Base-by-base conservation (phyloP, 2,888 invertebrate genomes). In the Lysandra coridon region DNA sequence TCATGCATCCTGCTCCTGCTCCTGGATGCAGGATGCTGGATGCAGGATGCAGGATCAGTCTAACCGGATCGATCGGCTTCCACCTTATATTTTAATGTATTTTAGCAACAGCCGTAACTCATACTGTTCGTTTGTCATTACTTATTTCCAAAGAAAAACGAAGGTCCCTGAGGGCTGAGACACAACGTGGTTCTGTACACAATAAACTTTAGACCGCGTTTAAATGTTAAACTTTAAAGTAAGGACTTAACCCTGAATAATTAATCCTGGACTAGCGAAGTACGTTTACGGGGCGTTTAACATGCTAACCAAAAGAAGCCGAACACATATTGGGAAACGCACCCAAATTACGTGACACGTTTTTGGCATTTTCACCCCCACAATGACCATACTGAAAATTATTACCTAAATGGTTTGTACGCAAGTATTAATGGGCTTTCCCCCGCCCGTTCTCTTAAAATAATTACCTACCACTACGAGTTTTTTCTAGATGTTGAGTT, bases 271-370 rank as follows among this genome's bases (percentile, higher is more conserved):
- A 30, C 23, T 64, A 30, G 64, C 30, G 30, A 64, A 64, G 64
- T 23, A 7, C 60, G 60, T 62, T 62, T 23, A 62, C 62, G 23
- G 23, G 62, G 30, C 64, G 30, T 64, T 64, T 64, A 64, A 64
- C 64, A 10, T 64, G 64, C 64, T 30, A 64, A 30, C 64, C 30
- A 64, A 64, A 64, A 64, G 64, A 64, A 64, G 7, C 64, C 30
- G 30, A 64, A 30, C 10, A 64, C 30, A 64, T 64, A 64, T 64
- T 64, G 57, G 57, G 57, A 1, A 57, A 17, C 57, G 57, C 3
- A 57, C 17, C 57, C 57, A 57, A 57, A 57, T 4, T 57, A 14
- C 57, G 4, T 57, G 57, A 57, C 57, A 17, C 1, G 1, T 57
- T 49, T 49, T 49, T 10, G 49, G 10, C 10, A 49, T 49, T 49